Evolutionary conservation across 2,113 vertebrate genomes (phyloP), one percentile per base, ranked within the genome.

Genomic region (Colaptes auratus): DNA sequence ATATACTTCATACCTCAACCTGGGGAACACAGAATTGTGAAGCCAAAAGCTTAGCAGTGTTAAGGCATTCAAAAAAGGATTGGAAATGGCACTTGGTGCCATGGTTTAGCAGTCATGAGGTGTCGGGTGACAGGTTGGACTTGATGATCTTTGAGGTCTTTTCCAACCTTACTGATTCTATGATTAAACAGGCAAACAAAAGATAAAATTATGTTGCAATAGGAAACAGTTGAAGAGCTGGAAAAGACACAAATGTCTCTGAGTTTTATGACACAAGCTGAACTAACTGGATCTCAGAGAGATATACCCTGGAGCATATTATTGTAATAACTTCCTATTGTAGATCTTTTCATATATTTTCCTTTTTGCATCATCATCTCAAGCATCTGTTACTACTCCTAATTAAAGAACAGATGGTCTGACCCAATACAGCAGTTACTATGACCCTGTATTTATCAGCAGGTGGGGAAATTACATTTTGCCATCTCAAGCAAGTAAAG

Each of bases 351-450:
- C n/a, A n/a, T n/a, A n/a, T 36, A 36, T 36, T 36, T 36, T 36
- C n/a, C n/a, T 36, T 86, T 76, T 71, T 88, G 63, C 50, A 85
- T 66, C 35, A 85, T 87, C 84, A 79, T 91, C 71, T 17, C 9
- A 92, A 76, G 71, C 89, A 94, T 88, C 89, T 95, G 84, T n/a
- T 95, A 52, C 33, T 80, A 82, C 8, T 82, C 39, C 67, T 87
- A 87, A 95, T 94, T 93, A 90, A 95, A 82, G 59, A 80, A 80
- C 91, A 95, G 91, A 92, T 89, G 82, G 91, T 74, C 78, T 93
- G 89, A 95, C 67, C 89, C 72, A 85, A 60, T 27, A 86, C 1
- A 7, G 48, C 60, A 89, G 82, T 77, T 96, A 67, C 82, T 94
- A 36, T 48, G 84, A 95, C 85, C 93, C 87, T 83, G 0, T 35